phyloP scores from a whole-genome alignment of 2,888 invertebrate genomes.

The Serrognathus titanus region DNA sequence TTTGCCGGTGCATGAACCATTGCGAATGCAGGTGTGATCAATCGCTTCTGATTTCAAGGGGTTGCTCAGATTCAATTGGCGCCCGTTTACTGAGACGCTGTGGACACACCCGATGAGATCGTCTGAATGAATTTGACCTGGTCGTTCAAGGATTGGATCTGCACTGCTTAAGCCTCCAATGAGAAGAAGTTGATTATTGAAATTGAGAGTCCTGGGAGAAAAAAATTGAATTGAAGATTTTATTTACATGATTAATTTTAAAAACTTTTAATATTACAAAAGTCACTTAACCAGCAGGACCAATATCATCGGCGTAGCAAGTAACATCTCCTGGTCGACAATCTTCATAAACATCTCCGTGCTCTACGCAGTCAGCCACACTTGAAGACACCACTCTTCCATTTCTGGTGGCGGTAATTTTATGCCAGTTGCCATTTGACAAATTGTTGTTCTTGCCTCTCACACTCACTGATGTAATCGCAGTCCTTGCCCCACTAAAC shows the following conservation, averaged over 20 bases:
- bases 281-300: slow-evolving; percentile 77
- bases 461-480: slow-evolving; percentile 77
- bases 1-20: slow-evolving; percentile 58
- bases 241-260: too few relatives aligned
- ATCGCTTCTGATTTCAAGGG: slow-evolving; percentile 72
- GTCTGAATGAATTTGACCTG: slow-evolving; percentile 86
- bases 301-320: slow-evolving; percentile 61
- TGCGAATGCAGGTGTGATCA: slow-evolving; percentile 72
- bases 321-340: slow-evolving; percentile 78
- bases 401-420: slow-evolving; percentile 86
- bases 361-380: slow-evolving; percentile 76
- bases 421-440: slow-evolving; percentile 87
- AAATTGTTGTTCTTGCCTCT: slow-evolving; percentile 62
- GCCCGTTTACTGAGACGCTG: slow-evolving; percentile 84
- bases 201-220: slow-evolving; percentile 77
- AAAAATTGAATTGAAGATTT: slow-evolving; percentile 7
- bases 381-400: slow-evolving; percentile 84
- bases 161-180: slow-evolving; percentile 83
- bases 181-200: slow-evolving; percentile 82
- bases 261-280: too few relatives aligned
- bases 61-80: slow-evolving; percentile 74
- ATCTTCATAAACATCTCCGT: slow-evolving; percentile 82
- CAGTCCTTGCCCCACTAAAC: slow-evolving; percentile 84
- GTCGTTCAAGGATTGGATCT: slow-evolving; percentile 82
- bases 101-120: slow-evolving; percentile 94